Conservation (phyloP, 2,113 vertebrate species). For the Mormoops blainvillei region DNA sequence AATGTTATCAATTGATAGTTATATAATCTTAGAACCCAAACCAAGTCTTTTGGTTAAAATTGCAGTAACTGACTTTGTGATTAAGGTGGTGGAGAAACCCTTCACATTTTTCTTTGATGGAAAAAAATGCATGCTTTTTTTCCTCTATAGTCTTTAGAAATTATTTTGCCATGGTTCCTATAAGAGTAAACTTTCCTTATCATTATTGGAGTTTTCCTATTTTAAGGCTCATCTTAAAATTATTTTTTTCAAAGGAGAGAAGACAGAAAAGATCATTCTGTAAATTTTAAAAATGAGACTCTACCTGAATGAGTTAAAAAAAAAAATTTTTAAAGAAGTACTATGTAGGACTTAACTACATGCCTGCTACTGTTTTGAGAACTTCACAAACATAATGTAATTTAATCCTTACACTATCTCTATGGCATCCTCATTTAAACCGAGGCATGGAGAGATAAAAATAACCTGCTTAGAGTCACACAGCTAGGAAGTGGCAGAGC, state of each 20-base stretch:
- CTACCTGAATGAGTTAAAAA: background rate
- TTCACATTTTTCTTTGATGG: background rate
- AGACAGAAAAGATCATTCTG: background rate
- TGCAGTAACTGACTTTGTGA: background rate
- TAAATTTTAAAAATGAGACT: background rate
- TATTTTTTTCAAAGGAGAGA: background rate
- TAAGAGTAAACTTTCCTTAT: background rate
- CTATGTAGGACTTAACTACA: background rate
- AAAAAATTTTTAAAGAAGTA: background rate
- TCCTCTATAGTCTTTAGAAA: background rate
- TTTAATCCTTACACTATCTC: background rate
- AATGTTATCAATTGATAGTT: conserved; percentile 39
- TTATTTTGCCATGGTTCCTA: background rate
- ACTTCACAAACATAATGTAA: background rate
- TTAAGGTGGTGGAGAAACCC: background rate
- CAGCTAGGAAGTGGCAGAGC: background rate
- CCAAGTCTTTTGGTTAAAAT: background rate
- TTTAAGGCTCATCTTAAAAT: background rate
- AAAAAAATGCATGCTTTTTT: background rate
- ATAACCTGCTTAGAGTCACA: background rate
- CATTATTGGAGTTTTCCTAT: background rate
- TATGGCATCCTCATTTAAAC: background rate
- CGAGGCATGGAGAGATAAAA: background rate
- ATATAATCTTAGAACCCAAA: conserved; percentile 30
- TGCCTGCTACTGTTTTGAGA: background rate